Evolutionary conservation across 2,113 vertebrate genomes (phyloP), one percentile per base, ranked within the genome.

Genomic region (Casuarius casuarius): DNA sequence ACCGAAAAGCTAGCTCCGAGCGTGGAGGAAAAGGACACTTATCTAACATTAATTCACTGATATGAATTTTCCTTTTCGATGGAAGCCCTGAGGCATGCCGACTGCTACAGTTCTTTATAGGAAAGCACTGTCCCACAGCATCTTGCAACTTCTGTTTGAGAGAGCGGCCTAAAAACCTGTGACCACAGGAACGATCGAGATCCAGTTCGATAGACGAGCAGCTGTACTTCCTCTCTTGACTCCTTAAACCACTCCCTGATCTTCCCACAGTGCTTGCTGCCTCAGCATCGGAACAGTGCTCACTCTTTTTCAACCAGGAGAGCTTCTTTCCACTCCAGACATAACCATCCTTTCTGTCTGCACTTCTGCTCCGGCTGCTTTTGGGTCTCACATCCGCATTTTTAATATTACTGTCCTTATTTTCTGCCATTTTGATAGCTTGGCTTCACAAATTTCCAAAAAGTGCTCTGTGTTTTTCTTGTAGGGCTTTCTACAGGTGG

Each of bases 71-170:
- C 16, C 99, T 98, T 91, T 99, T 99, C 40, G 99, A 98, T 28
- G 98, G 98, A 94, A 99, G 98, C 15, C 98, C 98, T 0, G 99
- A 98, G 5, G 98, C 95, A 42, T 98, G 98, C 48, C 98, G 97
- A 91, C 98, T 98, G 96, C 98, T 98, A 76, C 99, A 99, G 3
- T 98, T 98, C 89, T 98, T 99, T 42, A 99, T 98, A 29, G 99
- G 99, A 16, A 99, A 99, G 97, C 99, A 99, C 94, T 99, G 99
- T 3, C 99, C 99, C 93, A 99, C 98, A 0, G 99, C 99, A 65
- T 99, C 99, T 93, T 99, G 99, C 67, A 99, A 98, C 96, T 99
- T 99, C 97, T 99, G 99, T 68, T 99, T 98, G 52, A 99, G 98
- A 40, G 99, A 99, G 6, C 99, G 98, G 1, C 99, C 98, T 20